Evolutionary conservation across 2,888 invertebrate species (phyloP).

Genomic region (Podabrus alpinus): DNA sequence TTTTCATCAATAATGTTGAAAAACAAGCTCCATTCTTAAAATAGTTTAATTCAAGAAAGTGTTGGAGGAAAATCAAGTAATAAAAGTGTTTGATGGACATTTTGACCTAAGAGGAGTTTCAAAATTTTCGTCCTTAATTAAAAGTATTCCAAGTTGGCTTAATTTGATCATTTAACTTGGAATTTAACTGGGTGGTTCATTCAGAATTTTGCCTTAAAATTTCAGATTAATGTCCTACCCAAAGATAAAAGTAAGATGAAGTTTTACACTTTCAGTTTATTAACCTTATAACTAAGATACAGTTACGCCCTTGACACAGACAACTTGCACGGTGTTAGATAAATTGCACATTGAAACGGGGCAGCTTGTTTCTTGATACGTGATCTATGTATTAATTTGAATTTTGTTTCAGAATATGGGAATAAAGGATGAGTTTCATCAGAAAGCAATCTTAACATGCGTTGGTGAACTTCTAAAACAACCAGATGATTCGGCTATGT

Average conservation of each 20-base stretch:
- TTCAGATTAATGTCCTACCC: too few species aligned
- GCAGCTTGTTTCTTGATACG: neutral
- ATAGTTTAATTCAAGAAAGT: neutral
- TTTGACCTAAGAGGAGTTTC: neutral
- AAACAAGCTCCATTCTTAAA: neutral
- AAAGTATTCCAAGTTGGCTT: too few species aligned
- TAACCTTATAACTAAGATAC: neutral
- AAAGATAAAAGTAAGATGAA: neutral
- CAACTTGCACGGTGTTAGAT: neutral
- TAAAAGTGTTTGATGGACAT: neutral
- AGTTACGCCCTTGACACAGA: neutral
- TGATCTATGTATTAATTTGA: neutral
- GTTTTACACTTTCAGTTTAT: neutral
- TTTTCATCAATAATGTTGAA: neutral
- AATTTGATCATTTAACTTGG: too few species aligned
- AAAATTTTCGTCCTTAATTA: neutral
- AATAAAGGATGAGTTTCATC: conserved; percentile 74
- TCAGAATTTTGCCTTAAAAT: too few species aligned
- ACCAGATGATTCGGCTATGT: conserved; percentile 41
- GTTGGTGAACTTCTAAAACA: conserved; percentile 66
- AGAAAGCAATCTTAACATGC: conserved; percentile 68
- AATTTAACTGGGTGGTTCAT: too few species aligned
- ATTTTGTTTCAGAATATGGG: conserved; percentile 67
- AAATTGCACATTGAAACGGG: neutral
- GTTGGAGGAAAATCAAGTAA: neutral